Percentiles rank a stretch among this genome's conserved stretches.
Evolutionary conservation across 2,888 invertebrate species (phyloP).

Genomic region (Matsumyia berberina): DNA sequence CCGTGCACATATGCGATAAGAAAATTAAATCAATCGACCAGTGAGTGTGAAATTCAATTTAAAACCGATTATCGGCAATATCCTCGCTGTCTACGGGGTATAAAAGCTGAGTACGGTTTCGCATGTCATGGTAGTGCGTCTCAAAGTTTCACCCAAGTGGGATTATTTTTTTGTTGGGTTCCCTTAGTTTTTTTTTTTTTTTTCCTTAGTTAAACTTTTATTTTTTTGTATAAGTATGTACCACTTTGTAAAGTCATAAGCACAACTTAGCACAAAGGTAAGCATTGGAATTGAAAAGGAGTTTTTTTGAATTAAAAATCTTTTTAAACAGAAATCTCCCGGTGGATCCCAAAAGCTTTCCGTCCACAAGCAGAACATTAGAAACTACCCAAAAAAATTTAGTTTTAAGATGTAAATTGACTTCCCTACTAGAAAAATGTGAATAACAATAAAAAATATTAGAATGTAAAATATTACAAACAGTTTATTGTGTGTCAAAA

Average conservation of each 20-base stretch:
- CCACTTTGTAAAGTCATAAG: slow-evolving; percentile 25
- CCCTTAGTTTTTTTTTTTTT: slow-evolving; percentile 9
- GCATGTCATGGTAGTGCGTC: not conserved
- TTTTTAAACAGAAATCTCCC: not conserved
- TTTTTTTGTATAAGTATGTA: not conserved
- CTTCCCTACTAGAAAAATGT: slow-evolving; percentile 80
- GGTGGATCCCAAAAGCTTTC: slow-evolving; percentile 29
- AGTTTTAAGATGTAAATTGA: slow-evolving; percentile 75
- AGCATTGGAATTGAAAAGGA: not conserved
- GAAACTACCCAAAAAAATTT: no score
- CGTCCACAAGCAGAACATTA: slow-evolving; percentile 18
- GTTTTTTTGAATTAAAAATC: not conserved
- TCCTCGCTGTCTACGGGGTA: slow-evolving; percentile 20
- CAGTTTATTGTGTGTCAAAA: no score
- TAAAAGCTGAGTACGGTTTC: slow-evolving; percentile 36
- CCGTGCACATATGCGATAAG: slow-evolving; percentile 80
- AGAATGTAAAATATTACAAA: slow-evolving; percentile 45
- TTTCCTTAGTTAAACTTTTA: no score
- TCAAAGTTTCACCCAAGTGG: slow-evolving; percentile 3
- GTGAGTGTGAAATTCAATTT: slow-evolving; percentile 76
- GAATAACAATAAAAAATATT: slow-evolving; percentile 79
- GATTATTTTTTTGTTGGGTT: not conserved
- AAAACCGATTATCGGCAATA: slow-evolving; percentile 25
- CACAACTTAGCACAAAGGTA: slow-evolving; percentile 61
- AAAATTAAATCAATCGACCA: slow-evolving; percentile 78